Evolutionary conservation across 92 coral and sea anemone genomes (phyloP), one percentile per base, ranked within the genome.

Genomic region (Nematostella vectensis): DNA sequence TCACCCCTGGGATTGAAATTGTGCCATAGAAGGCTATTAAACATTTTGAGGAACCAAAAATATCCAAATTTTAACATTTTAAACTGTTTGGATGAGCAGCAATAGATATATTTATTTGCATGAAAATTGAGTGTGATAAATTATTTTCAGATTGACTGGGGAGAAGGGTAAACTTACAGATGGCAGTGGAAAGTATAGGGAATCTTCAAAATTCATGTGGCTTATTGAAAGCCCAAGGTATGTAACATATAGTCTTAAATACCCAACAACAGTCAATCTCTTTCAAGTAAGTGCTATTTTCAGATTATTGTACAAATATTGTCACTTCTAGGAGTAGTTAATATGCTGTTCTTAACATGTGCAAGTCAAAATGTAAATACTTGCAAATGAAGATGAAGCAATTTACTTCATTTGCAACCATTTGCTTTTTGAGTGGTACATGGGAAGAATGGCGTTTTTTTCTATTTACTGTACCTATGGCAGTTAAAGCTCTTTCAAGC

Each of bases 171-270:
- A 61, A 23, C 80, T 89, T 30, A 72, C 84, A 28, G 97, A 89
- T 67, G 97, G 97, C 8, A 67, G 52, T 49, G 67, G 67, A 12
- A 67, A 54, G 17, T 85, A 89, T 63, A 30, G 45, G 4, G 31
- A 42, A 47, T 52, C 76, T 17, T 74, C 95, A 29, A 85, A 77
- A 50, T 63, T 75, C 26, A 63, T 80, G 27, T 89, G 97, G 97
- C 85, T 89, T 27, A 79, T 89, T 62, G 87, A 89, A 54, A 71
- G 86, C 44, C 47, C 66, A 37, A 85, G 74, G 94, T 83, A 33
- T 20, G 78, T 20, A 12, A 13, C 54, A 11, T 4, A n/a, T 9
- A 8, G n/a, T n/a, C n/a, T n/a, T n/a, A n/a, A n/a, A n/a, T n/a
- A n/a, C n/a, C n/a, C n/a, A n/a, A n/a, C n/a, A n/a, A n/a, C n/a